Evolutionary conservation across 1,140 invertebrate species (phyloP).

Genomic region (Drosophila suzukii): DNA sequence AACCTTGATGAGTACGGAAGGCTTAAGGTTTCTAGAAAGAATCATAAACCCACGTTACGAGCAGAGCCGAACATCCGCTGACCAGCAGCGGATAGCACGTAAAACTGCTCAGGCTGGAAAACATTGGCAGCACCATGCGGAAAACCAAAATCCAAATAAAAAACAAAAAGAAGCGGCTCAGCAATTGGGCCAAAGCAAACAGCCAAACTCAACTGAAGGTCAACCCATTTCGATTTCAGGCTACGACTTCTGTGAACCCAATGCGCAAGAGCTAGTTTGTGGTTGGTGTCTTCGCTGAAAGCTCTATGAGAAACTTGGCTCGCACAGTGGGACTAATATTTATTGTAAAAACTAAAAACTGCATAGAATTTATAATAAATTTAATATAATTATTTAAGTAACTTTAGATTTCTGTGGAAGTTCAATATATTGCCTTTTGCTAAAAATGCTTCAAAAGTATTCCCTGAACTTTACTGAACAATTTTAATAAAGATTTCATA

Average conservation of each 20-base stretch:
- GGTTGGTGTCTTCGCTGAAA: slow-evolving; percentile 42
- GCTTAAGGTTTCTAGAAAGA: rapidly evolving
- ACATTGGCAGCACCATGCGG: slow-evolving; percentile 73
- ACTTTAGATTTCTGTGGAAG: too few species aligned
- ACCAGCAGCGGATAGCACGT: slow-evolving; percentile 82
- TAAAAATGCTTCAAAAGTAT: too few species aligned
- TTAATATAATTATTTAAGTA: too few species aligned
- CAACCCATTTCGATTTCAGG: slow-evolving; percentile 27
- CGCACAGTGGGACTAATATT: slow-evolving; percentile 59
- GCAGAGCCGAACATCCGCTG: slow-evolving; percentile 76
- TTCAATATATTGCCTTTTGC: too few species aligned
- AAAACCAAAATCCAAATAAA: slow-evolving; percentile 60
- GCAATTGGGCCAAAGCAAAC: slow-evolving; percentile 59
- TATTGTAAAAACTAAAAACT: too few species aligned
- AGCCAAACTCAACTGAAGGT: slow-evolving; percentile 74
- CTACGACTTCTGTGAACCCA: slow-evolving; percentile 12
- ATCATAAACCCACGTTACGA: slow-evolving; percentile 68
- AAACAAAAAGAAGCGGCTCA: slow-evolving; percentile 52
- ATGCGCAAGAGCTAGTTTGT: slow-evolving; percentile 41
- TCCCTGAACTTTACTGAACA: too few species aligned
- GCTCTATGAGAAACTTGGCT: slow-evolving; percentile 18
- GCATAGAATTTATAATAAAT: too few species aligned
- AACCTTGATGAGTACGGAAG: not conserved
- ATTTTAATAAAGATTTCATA: too few species aligned
- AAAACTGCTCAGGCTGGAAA: slow-evolving; percentile 78